Evolutionary conservation across 1,140 invertebrate species (phyloP).

Genomic region (Mylabris phalerata): DNA sequence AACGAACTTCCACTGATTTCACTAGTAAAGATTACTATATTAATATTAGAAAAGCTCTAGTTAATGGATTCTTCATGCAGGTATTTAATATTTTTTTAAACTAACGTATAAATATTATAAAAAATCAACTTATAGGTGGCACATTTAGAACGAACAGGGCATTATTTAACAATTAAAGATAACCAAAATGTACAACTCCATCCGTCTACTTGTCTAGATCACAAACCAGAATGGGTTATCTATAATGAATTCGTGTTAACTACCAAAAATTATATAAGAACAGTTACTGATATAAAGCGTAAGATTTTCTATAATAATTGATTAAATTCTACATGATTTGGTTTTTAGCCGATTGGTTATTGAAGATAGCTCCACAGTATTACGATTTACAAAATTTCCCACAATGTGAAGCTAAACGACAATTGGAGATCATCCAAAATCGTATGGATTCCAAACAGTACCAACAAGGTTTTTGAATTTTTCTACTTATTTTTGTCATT

Average conservation of each 20-base stretch:
- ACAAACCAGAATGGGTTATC: slow-evolving; percentile 99
- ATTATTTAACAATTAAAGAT: slow-evolving; percentile 98
- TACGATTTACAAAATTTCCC: slow-evolving; percentile 98
- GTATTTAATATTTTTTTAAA: slow-evolving; percentile 45
- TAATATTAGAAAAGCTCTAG: slow-evolving; percentile 96
- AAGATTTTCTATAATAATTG: slow-evolving; percentile 41
- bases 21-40: slow-evolving; percentile 98
- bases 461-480: slow-evolving; percentile 65
- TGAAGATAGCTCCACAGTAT: slow-evolving; percentile 94
- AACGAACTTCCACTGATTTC: slow-evolving; percentile 95
- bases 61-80: slow-evolving; percentile 99
- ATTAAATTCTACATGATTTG: slow-evolving; percentile 20
- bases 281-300: slow-evolving; percentile 99
- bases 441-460: slow-evolving; percentile 80
- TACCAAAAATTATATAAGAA: slow-evolving; percentile 98
- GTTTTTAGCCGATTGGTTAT: slow-evolving; percentile 82
- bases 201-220: slow-evolving; percentile 96
- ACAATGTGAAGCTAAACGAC: slow-evolving; percentile 90
- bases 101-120: slow-evolving; percentile 3
- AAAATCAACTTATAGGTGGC: slow-evolving; percentile 60
- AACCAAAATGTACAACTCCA: slow-evolving; percentile 98
- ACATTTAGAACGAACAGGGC: slow-evolving; percentile 89
- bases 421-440: slow-evolving; percentile 78
- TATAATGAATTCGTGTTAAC: slow-evolving; percentile 99
- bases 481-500: no score